These are phyloP conservation scores for Grallaria varia DNA, from an alignment of 2,113 vertebrate genomes.

Conservation along the genomic window DNA sequence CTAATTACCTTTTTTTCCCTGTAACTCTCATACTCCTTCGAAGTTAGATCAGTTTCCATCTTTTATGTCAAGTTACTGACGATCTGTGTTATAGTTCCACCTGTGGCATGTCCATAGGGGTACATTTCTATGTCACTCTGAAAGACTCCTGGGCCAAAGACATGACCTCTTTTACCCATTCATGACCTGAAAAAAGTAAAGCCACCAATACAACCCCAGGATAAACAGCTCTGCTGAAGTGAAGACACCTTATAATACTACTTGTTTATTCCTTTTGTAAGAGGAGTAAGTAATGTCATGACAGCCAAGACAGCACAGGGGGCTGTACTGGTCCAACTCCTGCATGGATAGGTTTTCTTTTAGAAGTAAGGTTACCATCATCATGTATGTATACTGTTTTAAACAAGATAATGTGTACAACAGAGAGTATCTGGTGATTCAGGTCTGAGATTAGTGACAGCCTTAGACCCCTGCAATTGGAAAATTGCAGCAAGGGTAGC, in stretches of 20 bases:
- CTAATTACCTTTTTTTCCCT: neutral
- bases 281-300: neutral
- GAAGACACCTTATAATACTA: neutral
- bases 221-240: neutral
- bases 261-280: neutral
- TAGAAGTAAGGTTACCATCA: neutral
- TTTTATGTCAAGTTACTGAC: neutral
- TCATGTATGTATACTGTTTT: neutral
- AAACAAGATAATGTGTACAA: neutral
- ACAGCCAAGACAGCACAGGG: neutral
- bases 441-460: neutral
- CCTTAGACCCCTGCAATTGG: neutral
- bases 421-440: neutral
- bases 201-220: neutral
- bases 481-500: neutral
- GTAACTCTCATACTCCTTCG: neutral
- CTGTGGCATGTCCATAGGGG: neutral
- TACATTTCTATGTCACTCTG: neutral
- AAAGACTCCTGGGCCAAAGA: neutral
- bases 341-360: neutral
- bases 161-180: neutral
- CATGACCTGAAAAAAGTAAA: neutral
- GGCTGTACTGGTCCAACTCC: neutral
- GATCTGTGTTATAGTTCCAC: neutral
- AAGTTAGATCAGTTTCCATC: neutral